phyloP scores from a whole-genome alignment of 2,888 invertebrate species.

The Cheilosia impressa region DNA sequence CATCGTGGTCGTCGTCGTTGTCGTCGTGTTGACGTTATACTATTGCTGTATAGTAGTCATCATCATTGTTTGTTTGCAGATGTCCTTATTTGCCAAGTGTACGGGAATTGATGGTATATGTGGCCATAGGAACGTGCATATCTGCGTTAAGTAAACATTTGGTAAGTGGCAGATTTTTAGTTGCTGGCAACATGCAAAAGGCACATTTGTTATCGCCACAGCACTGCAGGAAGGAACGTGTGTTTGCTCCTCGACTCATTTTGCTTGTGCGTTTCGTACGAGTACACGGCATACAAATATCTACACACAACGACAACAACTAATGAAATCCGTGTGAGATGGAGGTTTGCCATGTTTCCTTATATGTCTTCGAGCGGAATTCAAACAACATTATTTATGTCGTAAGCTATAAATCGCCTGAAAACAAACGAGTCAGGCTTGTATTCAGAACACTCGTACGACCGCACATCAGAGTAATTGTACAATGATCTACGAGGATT shows the following conservation, averaged over 20 bases:
- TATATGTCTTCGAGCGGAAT: conserved; percentile 6
- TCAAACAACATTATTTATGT: conserved; percentile 36
- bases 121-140: conserved; percentile 50
- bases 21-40: not conserved
- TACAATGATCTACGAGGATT: not conserved
- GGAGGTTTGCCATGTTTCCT: conserved; percentile 5
- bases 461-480: conserved; percentile 3
- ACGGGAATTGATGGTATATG: conserved; percentile 54
- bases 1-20: conserved; percentile 15
- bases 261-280: conserved; percentile 11
- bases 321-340: conserved; percentile 33
- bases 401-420: conserved; percentile 25
- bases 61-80: conserved; percentile 59
- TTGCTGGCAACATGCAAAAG: conserved; percentile 55
- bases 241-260: conserved; percentile 19
- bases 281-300: too few relatives aligned
- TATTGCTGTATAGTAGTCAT: conserved; percentile 23
- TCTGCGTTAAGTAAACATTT: conserved; percentile 60
- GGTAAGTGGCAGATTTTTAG: conserved; percentile 60
- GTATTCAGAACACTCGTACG: not conserved
- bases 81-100: conserved; percentile 62
- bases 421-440: conserved; percentile 2
- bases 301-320: conserved; percentile 1
- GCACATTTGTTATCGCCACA: conserved; percentile 51
- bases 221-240: conserved; percentile 9